A percentile compares a stretch with the other conserved stretches of the same genome.
Evolutionary conservation across 2,797 vertebrate genomes (phyloP).

Genomic region (Myripristis murdjan): DNA sequence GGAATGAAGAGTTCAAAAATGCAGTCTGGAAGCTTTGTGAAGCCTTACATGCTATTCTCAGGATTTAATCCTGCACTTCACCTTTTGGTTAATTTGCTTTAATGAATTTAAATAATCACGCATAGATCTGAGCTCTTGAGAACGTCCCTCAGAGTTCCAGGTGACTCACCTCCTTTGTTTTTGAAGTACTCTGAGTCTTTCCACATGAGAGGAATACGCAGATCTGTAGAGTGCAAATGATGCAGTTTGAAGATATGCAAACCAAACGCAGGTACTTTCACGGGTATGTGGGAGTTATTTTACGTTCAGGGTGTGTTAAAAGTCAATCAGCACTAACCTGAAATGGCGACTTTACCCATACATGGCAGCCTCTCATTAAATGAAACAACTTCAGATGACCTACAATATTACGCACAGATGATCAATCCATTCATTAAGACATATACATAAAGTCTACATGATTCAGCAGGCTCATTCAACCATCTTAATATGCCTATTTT

Average conservation of each 20-base stretch:
- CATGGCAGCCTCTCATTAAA: conserved; percentile 82
- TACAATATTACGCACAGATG: conserved; percentile 50
- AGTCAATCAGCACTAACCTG: conserved; percentile 83
- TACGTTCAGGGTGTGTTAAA: neutral
- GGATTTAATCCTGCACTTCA: too few relatives aligned
- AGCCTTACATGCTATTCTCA: too few relatives aligned
- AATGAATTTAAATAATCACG: too few relatives aligned
- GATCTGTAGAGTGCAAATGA: conserved; percentile 74
- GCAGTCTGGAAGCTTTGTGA: too few relatives aligned
- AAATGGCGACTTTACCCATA: conserved; percentile 87
- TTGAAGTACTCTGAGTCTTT: conserved; percentile 95
- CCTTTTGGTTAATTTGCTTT: too few relatives aligned
- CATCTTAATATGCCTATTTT: too few relatives aligned
- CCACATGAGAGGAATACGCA: conserved; percentile 94
- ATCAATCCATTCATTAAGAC: neutral
- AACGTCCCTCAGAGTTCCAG: too few relatives aligned
- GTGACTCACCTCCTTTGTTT: conserved; percentile 91
- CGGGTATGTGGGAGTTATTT: neutral
- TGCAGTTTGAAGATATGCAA: neutral
- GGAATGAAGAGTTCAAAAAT: too few relatives aligned
- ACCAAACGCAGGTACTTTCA: neutral
- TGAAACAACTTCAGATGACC: conserved; percentile 79
- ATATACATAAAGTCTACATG: too few relatives aligned
- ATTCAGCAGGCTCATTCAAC: too few relatives aligned
- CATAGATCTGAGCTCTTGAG: too few relatives aligned